Percentiles rank a stretch among this genome's conserved stretches.
Evolutionary conservation across 2,797 vertebrate species (phyloP).

Genomic region (Smutsia temminckii): DNA sequence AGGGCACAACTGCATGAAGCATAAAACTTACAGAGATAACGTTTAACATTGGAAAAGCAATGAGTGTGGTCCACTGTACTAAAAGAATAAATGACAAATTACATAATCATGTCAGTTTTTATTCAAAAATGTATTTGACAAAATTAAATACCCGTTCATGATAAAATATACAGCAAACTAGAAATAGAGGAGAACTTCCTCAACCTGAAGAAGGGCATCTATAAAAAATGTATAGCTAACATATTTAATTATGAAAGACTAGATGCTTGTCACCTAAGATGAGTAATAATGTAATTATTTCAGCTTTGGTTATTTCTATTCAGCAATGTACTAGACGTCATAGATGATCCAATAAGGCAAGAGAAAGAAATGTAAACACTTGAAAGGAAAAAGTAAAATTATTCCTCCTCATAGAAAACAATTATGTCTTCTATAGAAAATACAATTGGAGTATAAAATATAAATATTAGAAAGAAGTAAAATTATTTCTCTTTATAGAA

Average conservation of each 20-base stretch:
- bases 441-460: neutral
- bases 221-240: neutral
- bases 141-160: neutral
- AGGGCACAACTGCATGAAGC: neutral
- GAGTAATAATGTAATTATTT: neutral
- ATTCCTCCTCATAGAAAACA: neutral
- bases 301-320: neutral
- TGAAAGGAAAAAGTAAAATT: neutral
- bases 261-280: neutral
- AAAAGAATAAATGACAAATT: conserved; percentile 12
- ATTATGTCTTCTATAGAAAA: neutral
- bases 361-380: neutral
- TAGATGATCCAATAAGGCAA: neutral
- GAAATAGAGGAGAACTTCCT: neutral
- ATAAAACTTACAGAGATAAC: neutral
- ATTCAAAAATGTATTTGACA: neutral
- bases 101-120: neutral
- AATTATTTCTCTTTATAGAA: neutral
- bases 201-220: neutral
- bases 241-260: neutral
- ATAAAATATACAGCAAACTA: neutral
- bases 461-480: neutral
- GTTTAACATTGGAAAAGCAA: neutral
- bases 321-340: neutral
- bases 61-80: neutral